phyloP scores from a whole-genome alignment of 1,140 invertebrate species.

The Neelides sp. region DNA sequence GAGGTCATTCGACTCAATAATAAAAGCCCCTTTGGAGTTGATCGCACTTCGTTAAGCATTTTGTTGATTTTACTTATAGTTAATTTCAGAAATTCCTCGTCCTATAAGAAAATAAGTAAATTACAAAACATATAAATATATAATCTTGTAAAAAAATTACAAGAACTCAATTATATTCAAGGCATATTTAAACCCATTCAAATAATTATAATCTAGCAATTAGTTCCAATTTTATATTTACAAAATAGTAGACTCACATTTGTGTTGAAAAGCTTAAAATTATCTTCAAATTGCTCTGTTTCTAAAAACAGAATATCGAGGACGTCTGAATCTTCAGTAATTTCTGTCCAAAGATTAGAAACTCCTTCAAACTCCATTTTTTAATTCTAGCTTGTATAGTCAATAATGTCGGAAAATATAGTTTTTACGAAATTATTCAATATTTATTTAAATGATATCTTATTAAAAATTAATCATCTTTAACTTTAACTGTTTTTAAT shows the following conservation, averaged over 20 bases:
- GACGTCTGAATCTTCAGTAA: too few species aligned
- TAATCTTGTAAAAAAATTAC: neutral
- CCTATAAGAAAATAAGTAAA: conserved; percentile 14
- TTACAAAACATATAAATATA: neutral
- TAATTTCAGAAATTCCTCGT: conserved; percentile 17
- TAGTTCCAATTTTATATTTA: neutral
- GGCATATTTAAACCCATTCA: too few species aligned
- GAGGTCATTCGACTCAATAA: conserved; percentile 11
- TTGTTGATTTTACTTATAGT: conserved; percentile 12
- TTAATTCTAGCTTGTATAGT: too few species aligned
- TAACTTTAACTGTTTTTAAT: too few species aligned
- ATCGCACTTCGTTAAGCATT: conserved; percentile 19
- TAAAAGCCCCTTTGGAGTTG: conserved; percentile 13
- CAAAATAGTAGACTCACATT: neutral
- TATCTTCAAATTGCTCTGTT: neutral
- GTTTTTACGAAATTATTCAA: too few species aligned
- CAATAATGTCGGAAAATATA: too few species aligned
- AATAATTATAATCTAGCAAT: too few species aligned
- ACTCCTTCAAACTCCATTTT: too few species aligned
- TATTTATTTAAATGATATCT: too few species aligned
- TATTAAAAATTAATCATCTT: too few species aligned
- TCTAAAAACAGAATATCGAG: too few species aligned
- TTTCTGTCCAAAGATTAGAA: too few species aligned
- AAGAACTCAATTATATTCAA: neutral
- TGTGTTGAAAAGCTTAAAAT: neutral